Evolutionary conservation across 2,797 vertebrate species (phyloP).

Genomic region (Pangasius sanitwongsei): DNA sequence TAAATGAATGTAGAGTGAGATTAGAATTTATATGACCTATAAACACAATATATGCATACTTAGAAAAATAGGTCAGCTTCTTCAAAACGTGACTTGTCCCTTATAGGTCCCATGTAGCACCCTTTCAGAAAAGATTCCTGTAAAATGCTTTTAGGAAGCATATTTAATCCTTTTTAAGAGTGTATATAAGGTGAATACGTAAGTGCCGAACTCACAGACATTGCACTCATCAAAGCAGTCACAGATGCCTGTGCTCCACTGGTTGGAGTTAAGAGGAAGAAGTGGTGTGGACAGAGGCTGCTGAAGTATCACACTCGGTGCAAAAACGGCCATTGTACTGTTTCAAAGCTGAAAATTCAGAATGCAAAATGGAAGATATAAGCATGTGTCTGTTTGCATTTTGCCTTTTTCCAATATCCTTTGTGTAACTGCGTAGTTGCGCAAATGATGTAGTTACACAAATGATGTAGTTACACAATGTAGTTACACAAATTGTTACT

Average conservation of each 20-base stretch:
- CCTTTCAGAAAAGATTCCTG: background rate
- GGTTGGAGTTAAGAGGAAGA: constrained; percentile 13
- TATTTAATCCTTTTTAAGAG: background rate
- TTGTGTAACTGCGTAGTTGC: too few relatives aligned
- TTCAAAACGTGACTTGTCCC: background rate
- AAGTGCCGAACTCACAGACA: constrained; percentile 23
- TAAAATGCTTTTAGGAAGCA: background rate
- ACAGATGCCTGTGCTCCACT: constrained; percentile 49
- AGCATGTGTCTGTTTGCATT: background rate
- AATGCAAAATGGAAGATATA: background rate
- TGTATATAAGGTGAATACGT: too few relatives aligned
- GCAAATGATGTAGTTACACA: too few relatives aligned
- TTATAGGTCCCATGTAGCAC: background rate
- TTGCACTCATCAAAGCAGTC: constrained; percentile 45
- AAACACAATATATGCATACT: background rate
- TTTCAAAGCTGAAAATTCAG: background rate
- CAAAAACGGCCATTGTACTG: constrained; percentile 47
- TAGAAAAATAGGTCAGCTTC: background rate
- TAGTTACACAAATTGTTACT: background rate
- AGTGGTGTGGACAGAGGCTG: background rate
- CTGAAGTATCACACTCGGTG: constrained; percentile 39
- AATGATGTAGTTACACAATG: background rate
- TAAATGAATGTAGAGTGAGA: background rate
- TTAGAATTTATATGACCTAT: background rate
- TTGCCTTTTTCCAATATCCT: background rate